Evolutionary conservation across 2,888 invertebrate species (phyloP), one percentile per base, ranked within the genome.

Genomic region (Tachina lurida): DNA sequence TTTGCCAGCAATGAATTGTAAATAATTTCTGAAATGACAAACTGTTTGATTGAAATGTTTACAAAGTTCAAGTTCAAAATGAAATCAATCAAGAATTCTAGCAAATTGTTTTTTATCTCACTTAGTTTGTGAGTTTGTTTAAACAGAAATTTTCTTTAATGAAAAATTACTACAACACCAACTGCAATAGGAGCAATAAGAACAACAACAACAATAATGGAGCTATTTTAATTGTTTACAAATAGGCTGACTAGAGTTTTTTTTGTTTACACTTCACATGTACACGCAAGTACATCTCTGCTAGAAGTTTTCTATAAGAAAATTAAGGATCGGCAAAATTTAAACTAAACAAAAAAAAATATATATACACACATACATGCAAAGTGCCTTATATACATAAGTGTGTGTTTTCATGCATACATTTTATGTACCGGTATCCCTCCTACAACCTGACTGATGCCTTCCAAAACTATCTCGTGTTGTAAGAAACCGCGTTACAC

Each of bases 191-290:
- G 39, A 68, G 9, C 54, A 62, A 4, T 17, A 22, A 39, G 19
- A 63, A 67, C 58, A 52, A 31, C 58, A 58, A 22, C 49, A 67
- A 52, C 43, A 67, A 58, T 43, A 73, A 80, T 65, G 58, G 19
- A 81, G 68, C 60, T 68, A 86, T 86, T 86, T 86, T 86, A 86
- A 86, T 86, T 86, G 86, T 83, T 86, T 86, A 86, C 86, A 86
- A 86, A 86, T 86, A 86, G 83, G 71, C 79, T 67, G 65, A 22
- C 39, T 60, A 43, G 43, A 65, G 71, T 45, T 17, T 54, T 56
- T 22, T 31, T 31, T 31, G 7, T 31, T 31, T 31, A 31, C 65
- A 41, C 62, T 56, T 43, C n/a, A n/a, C n/a, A 3, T 45, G 15
- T 12, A 17, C 39, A 15, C 56, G 41, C n/a, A 73, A 43, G 52